Conservation (phyloP, 2,113 vertebrate species). For the Eubucco bourcierii region DNA sequence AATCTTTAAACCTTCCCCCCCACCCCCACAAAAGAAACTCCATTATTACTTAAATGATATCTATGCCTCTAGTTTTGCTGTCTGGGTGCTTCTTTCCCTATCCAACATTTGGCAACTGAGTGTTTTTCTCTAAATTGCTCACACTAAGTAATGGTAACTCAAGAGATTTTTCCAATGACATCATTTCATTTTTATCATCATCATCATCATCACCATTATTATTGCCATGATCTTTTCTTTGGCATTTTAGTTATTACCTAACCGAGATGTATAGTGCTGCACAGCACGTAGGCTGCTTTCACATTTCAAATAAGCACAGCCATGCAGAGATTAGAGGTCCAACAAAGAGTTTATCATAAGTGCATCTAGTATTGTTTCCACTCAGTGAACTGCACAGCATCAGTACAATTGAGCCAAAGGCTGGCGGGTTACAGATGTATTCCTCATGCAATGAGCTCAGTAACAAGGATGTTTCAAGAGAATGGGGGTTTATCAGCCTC, state of each 20-base stretch:
- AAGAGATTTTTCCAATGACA: slow-evolving; percentile 32
- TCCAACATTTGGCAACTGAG: background rate
- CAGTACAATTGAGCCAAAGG: background rate
- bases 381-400: slow-evolving; percentile 32
- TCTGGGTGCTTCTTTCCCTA: background rate
- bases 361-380: slow-evolving; percentile 62
- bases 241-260: slow-evolving; percentile 31
- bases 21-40: background rate
- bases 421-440: background rate
- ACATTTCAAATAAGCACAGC: slow-evolving; percentile 40
- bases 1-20: background rate
- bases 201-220: background rate
- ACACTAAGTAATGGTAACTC: background rate
- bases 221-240: slow-evolving; percentile 13
- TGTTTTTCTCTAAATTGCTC: background rate
- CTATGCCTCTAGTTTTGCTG: background rate
- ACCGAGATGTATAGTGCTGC: background rate
- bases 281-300: slow-evolving; percentile 53
- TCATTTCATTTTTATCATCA: slow-evolving; percentile 54
- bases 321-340: slow-evolving; percentile 64
- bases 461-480: background rate
- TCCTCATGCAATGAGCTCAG: background rate
- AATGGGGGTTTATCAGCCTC: background rate
- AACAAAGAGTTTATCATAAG: slow-evolving; percentile 61
- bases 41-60: background rate